These are phyloP conservation scores for Ectropis crepuscularia DNA, from an alignment of 2,888 invertebrate species.

Conservation along the genomic window DNA sequence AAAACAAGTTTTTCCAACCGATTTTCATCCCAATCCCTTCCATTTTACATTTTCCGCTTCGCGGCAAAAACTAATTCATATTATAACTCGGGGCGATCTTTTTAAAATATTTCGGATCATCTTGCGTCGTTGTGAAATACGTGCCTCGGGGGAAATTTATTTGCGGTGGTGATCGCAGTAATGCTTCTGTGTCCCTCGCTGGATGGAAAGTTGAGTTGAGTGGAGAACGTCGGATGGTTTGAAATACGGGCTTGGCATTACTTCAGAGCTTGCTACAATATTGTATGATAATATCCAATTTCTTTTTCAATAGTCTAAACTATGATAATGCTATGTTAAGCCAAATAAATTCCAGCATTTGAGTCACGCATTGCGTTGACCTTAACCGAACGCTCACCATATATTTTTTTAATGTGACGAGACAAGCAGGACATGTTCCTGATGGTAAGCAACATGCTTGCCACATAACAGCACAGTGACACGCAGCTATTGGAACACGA, in stretches of 20 bases:
- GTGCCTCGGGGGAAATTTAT: constrained; percentile 78
- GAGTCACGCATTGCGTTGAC: too few relatives aligned
- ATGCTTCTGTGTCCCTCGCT: constrained; percentile 67
- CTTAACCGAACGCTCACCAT: too few relatives aligned
- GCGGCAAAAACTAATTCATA: constrained; percentile 46
- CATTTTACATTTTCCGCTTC: constrained; percentile 40
- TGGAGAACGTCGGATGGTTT: neutral
- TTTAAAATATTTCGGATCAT: constrained; percentile 68
- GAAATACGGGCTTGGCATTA: neutral
- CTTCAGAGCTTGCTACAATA: neutral
- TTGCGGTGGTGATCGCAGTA: constrained; percentile 70
- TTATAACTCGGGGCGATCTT: constrained; percentile 49
- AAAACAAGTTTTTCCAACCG: constrained; percentile 10
- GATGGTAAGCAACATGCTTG: too few relatives aligned
- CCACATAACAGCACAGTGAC: too few relatives aligned
- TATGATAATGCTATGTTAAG: too few relatives aligned
- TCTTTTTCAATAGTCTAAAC: too few relatives aligned
- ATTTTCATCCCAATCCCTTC: constrained; percentile 11
- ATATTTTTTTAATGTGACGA: too few relatives aligned
- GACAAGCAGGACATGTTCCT: too few relatives aligned
- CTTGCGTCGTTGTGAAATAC: constrained; percentile 70
- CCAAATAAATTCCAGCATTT: too few relatives aligned
- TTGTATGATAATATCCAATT: neutral
- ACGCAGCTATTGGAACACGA: too few relatives aligned
- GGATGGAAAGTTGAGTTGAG: constrained; percentile 21